Conservation (phyloP, 2,797 vertebrate genomes). For the Amblyraja radiata region DNA sequence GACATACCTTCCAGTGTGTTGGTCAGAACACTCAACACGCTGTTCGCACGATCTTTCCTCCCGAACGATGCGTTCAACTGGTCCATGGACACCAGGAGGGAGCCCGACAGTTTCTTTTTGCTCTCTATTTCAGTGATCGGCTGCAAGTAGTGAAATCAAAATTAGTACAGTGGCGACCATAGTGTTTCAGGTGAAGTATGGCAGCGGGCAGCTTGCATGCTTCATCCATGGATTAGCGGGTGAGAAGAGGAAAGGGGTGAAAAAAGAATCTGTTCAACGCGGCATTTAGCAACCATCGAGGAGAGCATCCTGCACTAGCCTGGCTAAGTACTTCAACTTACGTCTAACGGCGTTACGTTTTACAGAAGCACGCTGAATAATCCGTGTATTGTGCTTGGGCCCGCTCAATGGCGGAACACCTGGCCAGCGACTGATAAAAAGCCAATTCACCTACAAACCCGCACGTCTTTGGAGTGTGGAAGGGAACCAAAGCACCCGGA, state of each 20-base stretch:
- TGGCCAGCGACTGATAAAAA: neutral
- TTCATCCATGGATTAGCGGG: constrained; percentile 41
- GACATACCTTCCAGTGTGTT: constrained; percentile 89
- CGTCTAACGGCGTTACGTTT: neutral
- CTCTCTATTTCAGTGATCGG: constrained; percentile 85
- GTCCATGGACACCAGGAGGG: constrained; percentile 95
- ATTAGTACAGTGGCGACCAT: neutral
- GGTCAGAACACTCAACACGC: constrained; percentile 87
- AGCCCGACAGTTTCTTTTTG: constrained; percentile 88
- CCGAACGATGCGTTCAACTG: constrained; percentile 88
- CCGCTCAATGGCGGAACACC: neutral
- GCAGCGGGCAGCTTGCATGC: constrained; percentile 40
- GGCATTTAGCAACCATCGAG: neutral
- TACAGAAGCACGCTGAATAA: neutral
- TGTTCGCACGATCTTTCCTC: constrained; percentile 89
- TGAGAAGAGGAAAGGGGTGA: constrained; percentile 41
- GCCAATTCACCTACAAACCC: too few species aligned
- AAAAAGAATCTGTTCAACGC: neutral
- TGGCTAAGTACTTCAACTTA: neutral
- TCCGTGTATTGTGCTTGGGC: neutral
- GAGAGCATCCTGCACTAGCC: neutral
- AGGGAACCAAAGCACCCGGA: too few species aligned
- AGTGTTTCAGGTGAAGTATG: constrained; percentile 43
- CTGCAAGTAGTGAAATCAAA: constrained; percentile 54
- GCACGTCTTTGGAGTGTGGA: too few species aligned